Percentiles rank a stretch among this genome's conserved stretches.
Conservation (phyloP, 2,797 vertebrate genomes). For the Propithecus deckenii region DNA sequence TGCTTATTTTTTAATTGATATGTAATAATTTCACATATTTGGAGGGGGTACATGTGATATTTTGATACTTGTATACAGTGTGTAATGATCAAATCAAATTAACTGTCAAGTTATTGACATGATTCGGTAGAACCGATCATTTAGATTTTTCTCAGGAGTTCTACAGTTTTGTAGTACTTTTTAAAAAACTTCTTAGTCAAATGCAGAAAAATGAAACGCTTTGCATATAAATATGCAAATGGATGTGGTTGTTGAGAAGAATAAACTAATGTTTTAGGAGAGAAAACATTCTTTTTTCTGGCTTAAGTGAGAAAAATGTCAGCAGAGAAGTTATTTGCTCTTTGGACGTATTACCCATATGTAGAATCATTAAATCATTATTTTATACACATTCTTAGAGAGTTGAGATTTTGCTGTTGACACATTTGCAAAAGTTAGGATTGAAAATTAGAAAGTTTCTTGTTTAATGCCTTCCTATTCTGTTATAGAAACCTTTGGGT, state of each 20-base stretch:
- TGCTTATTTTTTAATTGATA: not conserved
- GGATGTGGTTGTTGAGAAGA: not conserved
- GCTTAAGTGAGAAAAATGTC: not conserved
- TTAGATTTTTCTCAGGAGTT: constrained; percentile 6
- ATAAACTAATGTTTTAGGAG: not conserved
- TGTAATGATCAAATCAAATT: not conserved
- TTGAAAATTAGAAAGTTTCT: not conserved
- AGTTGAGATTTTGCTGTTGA: constrained; percentile 34
- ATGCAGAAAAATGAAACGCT: not conserved
- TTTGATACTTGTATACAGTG: not conserved
- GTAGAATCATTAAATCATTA: constrained; percentile 15
- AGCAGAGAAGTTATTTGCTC: not conserved
- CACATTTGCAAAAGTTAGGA: not conserved
- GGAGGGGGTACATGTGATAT: not conserved
- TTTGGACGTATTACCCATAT: not conserved
- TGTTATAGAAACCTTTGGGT: not conserved
- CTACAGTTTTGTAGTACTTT: not conserved
- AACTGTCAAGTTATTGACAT: constrained; percentile 24
- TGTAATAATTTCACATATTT: not conserved
- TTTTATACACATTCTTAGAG: not conserved
- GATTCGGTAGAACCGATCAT: constrained; percentile 52
- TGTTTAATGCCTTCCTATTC: not conserved
- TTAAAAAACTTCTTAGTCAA: not conserved
- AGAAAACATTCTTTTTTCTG: constrained; percentile 13
- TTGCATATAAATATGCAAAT: not conserved